Percentiles rank a stretch among this genome's conserved stretches.
Conservation (phyloP, 2,888 invertebrate genomes). For the Tinea trinotella region DNA sequence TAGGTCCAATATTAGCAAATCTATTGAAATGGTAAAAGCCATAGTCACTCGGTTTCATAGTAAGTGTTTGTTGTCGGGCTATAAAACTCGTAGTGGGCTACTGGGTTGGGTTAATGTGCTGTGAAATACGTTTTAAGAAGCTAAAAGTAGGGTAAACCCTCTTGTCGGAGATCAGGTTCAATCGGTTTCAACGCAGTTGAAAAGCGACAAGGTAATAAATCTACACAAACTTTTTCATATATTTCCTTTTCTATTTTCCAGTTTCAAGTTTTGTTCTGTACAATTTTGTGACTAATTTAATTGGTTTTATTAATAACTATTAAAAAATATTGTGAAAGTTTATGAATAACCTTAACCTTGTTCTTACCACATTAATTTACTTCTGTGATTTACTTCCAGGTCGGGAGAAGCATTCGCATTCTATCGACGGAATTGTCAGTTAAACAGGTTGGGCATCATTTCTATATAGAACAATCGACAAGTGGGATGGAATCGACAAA, state of each 20-base stretch:
- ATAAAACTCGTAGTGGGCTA: slow-evolving; percentile 6
- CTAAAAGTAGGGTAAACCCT: slow-evolving; percentile 1
- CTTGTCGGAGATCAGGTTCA: slow-evolving; percentile 2
- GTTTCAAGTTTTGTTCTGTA: neutral
- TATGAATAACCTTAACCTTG: no score
- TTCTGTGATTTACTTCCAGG: no score
- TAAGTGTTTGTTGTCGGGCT: slow-evolving; percentile 2
- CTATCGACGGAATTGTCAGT: no score
- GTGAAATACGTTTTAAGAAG: slow-evolving; percentile 28
- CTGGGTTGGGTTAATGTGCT: slow-evolving; percentile 28
- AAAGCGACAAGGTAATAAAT: neutral
- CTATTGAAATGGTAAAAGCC: neutral
- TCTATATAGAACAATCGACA: no score
- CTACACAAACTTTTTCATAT: neutral
- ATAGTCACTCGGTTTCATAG: slow-evolving; percentile 1
- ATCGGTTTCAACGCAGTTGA: slow-evolving; percentile 5
- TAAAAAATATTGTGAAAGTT: no score
- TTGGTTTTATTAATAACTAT: no score
- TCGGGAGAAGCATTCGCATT: no score
- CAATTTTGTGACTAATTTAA: neutral
- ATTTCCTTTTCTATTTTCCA: neutral
- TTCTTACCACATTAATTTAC: no score
- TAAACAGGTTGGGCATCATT: no score
- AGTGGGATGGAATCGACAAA: no score
- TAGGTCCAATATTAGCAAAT: neutral